phyloP scores from a whole-genome alignment of 2,113 vertebrate genomes.

The Kryptolebias marmoratus region DNA sequence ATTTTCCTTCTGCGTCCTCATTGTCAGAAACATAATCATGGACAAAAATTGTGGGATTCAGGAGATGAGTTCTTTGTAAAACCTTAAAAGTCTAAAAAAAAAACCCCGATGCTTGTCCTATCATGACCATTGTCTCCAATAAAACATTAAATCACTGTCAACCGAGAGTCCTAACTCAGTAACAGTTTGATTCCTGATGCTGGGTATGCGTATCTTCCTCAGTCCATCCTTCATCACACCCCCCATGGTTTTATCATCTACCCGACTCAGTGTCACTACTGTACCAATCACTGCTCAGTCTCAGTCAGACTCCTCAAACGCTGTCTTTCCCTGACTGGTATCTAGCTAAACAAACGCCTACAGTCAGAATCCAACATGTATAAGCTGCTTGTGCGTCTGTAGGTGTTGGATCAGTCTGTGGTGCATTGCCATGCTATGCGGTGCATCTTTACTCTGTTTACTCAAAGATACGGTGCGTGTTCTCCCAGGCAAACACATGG shows the following conservation, averaged over 20 bases:
- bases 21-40: background rate
- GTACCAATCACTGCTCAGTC: constrained; percentile 3
- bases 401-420: constrained; percentile 19
- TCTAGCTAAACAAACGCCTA: no score
- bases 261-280: background rate
- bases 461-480: constrained; percentile 6
- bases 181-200: constrained; percentile 11
- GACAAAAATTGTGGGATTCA: no score
- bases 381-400: background rate
- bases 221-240: constrained; percentile 14
- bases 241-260: constrained; percentile 10
- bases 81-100: background rate
- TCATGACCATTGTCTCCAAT: background rate
- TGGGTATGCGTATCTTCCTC: constrained; percentile 2
- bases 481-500: background rate
- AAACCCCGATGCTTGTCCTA: background rate
- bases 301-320: background rate
- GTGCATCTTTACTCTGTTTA: constrained; percentile 15
- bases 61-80: background rate
- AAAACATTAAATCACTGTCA: background rate
- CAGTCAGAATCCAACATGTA: no score
- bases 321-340: background rate
- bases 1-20: constrained; percentile 5
- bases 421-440: constrained; percentile 18
- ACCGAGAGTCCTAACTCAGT: background rate